Base-by-base conservation (phyloP, 2,113 vertebrate species). In the Scophthalmus maximus region DNA sequence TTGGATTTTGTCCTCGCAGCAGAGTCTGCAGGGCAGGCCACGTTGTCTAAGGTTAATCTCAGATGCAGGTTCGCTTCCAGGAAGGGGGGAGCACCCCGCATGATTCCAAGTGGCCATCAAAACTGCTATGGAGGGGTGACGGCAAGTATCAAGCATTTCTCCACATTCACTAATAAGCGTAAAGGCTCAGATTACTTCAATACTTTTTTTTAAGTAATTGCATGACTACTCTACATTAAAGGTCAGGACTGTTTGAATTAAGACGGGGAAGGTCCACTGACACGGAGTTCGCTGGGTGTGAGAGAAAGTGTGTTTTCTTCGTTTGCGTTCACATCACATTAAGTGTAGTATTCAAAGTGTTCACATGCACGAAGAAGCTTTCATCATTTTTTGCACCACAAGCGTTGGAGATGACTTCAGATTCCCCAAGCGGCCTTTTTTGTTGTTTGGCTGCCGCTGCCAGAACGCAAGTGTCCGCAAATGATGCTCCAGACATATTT, bases 61-160 rank as follows among this genome's bases (percentile, higher is more conserved):
- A 82, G 72, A 62, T 44, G 74, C 83, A 82, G 82, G 75, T 85
- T 75, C 82, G 63, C 53, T 78, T 69, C 30, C 62, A 83, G 86
- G 74, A 87, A 81, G 86, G 86, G 84, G 79, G 86, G 79, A 83
- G 82, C 49, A 22, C 68, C 17, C 26, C 5, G 36, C 17, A 42
- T 29, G 20, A 60, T 74, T 84, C 85, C 83, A 87, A 78, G 70
- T 20, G 73, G 46, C 70, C 78, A 85, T 82, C 80, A 78, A 87
- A 87, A 82, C 85, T 90, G 55, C 74, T 78, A 79, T 76, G 66
- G 59, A 65, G 22, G 56, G 60, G 49, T 49, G 63, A 82, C 46
- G 56, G 60, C 66, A 73, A 67, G 64, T 68, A 83, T 79, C 78
- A 85, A 79, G 81, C 51, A 74, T 73, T 83, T 75, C 30, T 20